Evolutionary conservation across 2,888 invertebrate genomes (phyloP), one percentile per base, ranked within the genome.

Genomic region (Gerris lacustris): DNA sequence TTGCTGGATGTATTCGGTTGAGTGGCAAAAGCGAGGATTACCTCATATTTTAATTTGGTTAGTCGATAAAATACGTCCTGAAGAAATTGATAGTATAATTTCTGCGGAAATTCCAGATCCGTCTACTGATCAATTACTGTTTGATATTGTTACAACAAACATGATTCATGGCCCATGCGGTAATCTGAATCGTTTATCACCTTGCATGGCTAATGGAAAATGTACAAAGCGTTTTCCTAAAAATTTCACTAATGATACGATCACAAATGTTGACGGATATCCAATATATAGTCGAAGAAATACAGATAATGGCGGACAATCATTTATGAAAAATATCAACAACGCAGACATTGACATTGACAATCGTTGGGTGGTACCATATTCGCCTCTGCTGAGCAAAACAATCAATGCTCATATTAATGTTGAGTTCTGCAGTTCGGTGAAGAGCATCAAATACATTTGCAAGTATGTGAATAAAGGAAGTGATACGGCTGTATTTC

Each of bases 381-480:
- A 73, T 71, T 72, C 66, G 9, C 73, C 74, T 43, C 55, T 74
- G 44, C 72, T 74, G 1, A 75, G 74, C 15, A 73, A 77, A 17
- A 75, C 68, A 45, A 76, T 72, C 62, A 75, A 79, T 47, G 76
- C 77, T 1, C 79, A 79, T 70, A 76, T 77, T 75, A 74, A 74
- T 67, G 73, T 73, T 66, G 74, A 80, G 70, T 78, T 68, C 71
- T 82, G 81, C 72, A 78, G 76, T 75, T 81, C 80, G 0, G 79
- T 82, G 1, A 79, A 80, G 70, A 74, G 77, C 9, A 79, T 80
- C 44, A 80, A 80, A 76, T 80, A 79, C 72, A 76, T 80, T 73
- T 79, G 78, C 73, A 80, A 80, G 67, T 78, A 78, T 71, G 73
- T 79, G 45, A 72, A 70, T 63, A 74, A 76, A 73, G 74, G 73